Percentiles rank a stretch among this genome's conserved stretches.
phyloP scores from a whole-genome alignment of 1,140 invertebrate genomes.

The Fopius arisanus region DNA sequence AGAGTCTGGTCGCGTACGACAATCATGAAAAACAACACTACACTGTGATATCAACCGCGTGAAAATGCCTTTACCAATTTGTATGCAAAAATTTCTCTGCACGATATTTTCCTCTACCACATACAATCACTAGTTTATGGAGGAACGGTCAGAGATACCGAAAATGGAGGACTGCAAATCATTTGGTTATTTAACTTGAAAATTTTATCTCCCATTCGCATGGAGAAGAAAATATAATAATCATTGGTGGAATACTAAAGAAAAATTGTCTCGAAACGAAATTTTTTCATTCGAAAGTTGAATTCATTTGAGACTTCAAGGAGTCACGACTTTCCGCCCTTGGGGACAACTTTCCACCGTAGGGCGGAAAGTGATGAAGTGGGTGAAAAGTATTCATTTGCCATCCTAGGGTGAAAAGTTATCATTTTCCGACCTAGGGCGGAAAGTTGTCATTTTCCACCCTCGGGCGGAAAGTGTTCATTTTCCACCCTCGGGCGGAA shows the following conservation, averaged over 20 bases:
- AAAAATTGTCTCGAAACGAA: too few relatives aligned
- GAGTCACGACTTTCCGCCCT: too few relatives aligned
- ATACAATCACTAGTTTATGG: neutral
- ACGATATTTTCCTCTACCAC: neutral
- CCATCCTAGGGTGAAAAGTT: too few relatives aligned
- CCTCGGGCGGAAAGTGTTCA: too few relatives aligned
- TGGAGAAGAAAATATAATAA: neutral
- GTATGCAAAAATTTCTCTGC: conserved; percentile 21
- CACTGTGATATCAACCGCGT: neutral
- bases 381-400: too few relatives aligned
- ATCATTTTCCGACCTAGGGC: too few relatives aligned
- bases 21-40: neutral
- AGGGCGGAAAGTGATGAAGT: too few relatives aligned
- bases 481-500: too few relatives aligned
- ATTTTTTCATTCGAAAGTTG: too few relatives aligned
- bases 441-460: too few relatives aligned
- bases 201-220: neutral
- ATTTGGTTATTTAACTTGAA: neutral
- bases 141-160: neutral
- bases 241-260: neutral
- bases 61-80: conserved; percentile 13
- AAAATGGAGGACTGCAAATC: neutral
- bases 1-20: conserved; percentile 1
- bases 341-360: too few relatives aligned
- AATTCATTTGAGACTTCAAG: too few relatives aligned